These are phyloP conservation scores for Bufotes viridis DNA, from an alignment of 2,797 vertebrate genomes.

Conservation along the genomic window DNA sequence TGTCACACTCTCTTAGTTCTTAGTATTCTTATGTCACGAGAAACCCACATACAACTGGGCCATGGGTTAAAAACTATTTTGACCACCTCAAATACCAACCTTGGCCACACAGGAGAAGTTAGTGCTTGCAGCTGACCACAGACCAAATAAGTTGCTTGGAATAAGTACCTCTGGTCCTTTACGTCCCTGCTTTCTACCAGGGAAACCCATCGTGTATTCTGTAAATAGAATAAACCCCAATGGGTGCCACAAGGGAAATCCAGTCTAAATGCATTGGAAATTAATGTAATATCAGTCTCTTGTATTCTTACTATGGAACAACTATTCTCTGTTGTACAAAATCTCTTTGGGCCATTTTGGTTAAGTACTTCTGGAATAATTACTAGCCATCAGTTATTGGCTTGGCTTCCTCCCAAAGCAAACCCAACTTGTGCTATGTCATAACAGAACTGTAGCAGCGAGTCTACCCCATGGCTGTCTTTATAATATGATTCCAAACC, in stretches of 20 bases:
- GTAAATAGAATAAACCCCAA: not conserved
- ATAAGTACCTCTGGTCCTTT: not conserved
- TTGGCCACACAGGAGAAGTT: constrained; percentile 12
- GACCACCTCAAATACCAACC: constrained; percentile 20
- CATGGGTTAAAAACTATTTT: not conserved
- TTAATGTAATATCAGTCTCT: not conserved
- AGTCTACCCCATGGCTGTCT: constrained; percentile 82
- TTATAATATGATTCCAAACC: constrained; percentile 88
- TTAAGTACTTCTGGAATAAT: constrained; percentile 60
- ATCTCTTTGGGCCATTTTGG: constrained; percentile 49
- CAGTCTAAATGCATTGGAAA: not conserved
- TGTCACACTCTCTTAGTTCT: too few relatives aligned
- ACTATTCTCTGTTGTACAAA: constrained; percentile 15
- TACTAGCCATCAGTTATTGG: constrained; percentile 56
- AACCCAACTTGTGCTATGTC: constrained; percentile 74
- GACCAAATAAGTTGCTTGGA: not conserved
- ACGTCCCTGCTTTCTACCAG: not conserved
- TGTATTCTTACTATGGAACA: constrained; percentile 2
- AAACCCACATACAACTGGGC: not conserved
- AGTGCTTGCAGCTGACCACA: constrained; percentile 17
- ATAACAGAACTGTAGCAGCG: constrained; percentile 82
- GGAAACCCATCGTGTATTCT: not conserved
- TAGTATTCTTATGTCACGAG: not conserved
- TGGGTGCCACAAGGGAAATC: not conserved
- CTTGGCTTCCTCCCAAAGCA: constrained; percentile 63